Evolutionary conservation across 2,888 invertebrate genomes (phyloP), one percentile per base, ranked within the genome.

Genomic region (Polydesmus complanatus): DNA sequence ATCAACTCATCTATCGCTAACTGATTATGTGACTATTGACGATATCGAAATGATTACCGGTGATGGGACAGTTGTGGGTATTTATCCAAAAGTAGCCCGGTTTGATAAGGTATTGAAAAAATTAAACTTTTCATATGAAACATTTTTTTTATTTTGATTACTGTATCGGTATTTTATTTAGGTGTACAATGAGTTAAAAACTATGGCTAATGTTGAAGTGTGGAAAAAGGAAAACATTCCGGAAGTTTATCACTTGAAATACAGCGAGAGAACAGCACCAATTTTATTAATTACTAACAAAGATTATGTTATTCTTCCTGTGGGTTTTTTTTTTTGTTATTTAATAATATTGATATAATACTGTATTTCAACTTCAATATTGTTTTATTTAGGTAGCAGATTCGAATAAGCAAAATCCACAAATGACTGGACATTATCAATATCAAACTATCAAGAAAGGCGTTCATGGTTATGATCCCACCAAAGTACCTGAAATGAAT

Each of bases 341-440:
- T n/a, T n/a, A n/a, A n/a, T n/a, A n/a, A n/a, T 48, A 48, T 48
- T 48, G 14, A 14, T 48, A 48, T 48, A 11, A 48, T 48, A 48
- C 18, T 48, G 18, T n/a, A 18, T 48, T 48, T 48, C 18, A 18
- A 48, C 18, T 48, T 48, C 18, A 14, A 14, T 48, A 48, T 48
- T 14, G 18, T 22, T 52, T 52, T 23, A 21, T 8, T 8, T 23
- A 58, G 58, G 27, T 53, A 51, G 2, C 27, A 25, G 25, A 58
- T 25, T n/a, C 21, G 14, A 25, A 51, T n/a, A 58, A 58, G 27
- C 58, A 58, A 21, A 53, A 51, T 23, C 58, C 58, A 53, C 5
- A 18, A 14, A 18, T 26, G 3, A n/a, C 19, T 14, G n/a, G 1
- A 14, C 27, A 52, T 26, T n/a, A 57, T 21, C 19, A 11, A 3